Conservation (phyloP, 2,888 invertebrate species). For the Pyrrhosoma nymphula region DNA sequence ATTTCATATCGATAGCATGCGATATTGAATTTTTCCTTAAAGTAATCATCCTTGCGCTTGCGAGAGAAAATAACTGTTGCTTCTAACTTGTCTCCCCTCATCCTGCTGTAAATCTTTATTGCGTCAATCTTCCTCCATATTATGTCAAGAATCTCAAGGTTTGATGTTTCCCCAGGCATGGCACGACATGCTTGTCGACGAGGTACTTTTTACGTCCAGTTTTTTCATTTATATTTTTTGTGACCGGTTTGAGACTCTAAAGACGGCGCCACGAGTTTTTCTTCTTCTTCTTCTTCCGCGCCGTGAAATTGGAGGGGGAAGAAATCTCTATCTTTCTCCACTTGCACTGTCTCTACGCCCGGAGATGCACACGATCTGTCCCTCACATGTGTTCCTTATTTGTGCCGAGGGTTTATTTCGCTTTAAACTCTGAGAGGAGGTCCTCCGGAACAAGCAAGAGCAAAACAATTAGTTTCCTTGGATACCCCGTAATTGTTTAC, state of each 20-base stretch:
- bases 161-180: background rate
- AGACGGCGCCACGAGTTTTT: background rate
- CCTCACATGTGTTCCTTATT: background rate
- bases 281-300: background rate
- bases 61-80: too few species aligned
- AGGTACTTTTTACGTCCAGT: background rate
- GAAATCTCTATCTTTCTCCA: too few species aligned
- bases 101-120: background rate
- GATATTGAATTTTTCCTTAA: too few species aligned
- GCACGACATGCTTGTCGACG: background rate
- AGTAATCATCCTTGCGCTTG: too few species aligned
- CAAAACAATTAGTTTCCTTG: background rate
- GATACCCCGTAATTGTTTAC: background rate
- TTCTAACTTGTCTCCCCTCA: background rate
- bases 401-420: too few species aligned
- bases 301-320: background rate
- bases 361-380: background rate
- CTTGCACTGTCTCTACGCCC: background rate
- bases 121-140: background rate
- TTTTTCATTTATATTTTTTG: background rate
- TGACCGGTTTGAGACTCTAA: background rate
- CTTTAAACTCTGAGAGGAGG: background rate
- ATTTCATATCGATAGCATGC: too few species aligned
- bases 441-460: background rate
- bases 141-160: slow-evolving; percentile 11